A percentile compares a stretch with the other conserved stretches of the same genome.
Evolutionary conservation across 2,888 invertebrate genomes (phyloP).

Genomic region (Eupithecia centaureata): DNA sequence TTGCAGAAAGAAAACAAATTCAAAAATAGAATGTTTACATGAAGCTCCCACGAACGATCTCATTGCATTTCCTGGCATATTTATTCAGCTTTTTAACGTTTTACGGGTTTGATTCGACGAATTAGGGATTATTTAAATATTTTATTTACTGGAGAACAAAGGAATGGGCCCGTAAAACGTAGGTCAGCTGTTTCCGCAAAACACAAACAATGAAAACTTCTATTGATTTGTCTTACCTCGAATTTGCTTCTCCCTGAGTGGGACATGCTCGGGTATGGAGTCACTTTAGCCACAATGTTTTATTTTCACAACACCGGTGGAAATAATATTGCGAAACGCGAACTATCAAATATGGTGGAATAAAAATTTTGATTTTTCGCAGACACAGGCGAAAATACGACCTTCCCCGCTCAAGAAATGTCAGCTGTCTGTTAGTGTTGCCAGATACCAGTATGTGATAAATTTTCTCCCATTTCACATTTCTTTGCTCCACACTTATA

Average conservation of each 20-base stretch:
- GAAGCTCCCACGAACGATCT: neutral
- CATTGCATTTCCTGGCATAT: slow-evolving; percentile 4
- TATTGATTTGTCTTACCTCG: slow-evolving; percentile 80
- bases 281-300: slow-evolving; percentile 80
- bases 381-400: slow-evolving; percentile 38
- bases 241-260: slow-evolving; percentile 87
- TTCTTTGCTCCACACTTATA: too few relatives aligned
- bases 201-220: slow-evolving; percentile 67
- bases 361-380: slow-evolving; percentile 61
- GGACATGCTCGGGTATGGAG: slow-evolving; percentile 83
- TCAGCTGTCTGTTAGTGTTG: slow-evolving; percentile 52
- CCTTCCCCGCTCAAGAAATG: slow-evolving; percentile 28
- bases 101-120: neutral
- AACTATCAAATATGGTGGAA: slow-evolving; percentile 65
- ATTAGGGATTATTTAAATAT: slow-evolving; percentile 3
- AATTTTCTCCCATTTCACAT: neutral
- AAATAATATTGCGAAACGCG: slow-evolving; percentile 51
- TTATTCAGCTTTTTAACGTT: slow-evolving; percentile 7
- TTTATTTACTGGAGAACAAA: slow-evolving; percentile 32
- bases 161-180: slow-evolving; percentile 27
- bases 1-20: slow-evolving; percentile 43
- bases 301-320: slow-evolving; percentile 52
- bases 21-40: slow-evolving; percentile 59
- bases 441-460: slow-evolving; percentile 42
- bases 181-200: slow-evolving; percentile 86